Percentiles rank a stretch among this genome's conserved stretches.
These are phyloP conservation scores for Cyclura pinguis DNA, from an alignment of 2,797 vertebrate species.

Conservation along the genomic window DNA sequence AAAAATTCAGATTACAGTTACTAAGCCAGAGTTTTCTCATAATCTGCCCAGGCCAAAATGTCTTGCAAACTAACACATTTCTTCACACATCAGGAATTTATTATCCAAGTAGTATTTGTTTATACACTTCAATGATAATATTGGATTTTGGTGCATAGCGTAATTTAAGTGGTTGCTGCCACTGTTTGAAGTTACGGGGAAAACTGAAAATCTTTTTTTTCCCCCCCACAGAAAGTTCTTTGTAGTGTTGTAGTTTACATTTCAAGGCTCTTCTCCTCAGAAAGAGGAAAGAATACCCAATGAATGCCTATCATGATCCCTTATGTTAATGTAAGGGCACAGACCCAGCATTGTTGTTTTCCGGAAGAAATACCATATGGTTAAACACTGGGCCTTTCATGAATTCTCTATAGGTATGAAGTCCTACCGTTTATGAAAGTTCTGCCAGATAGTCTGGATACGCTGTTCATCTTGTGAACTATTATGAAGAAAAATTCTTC, in stretches of 20 bases:
- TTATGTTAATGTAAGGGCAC: constrained; percentile 10
- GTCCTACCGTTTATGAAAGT: background rate
- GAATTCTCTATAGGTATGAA: constrained; percentile 8
- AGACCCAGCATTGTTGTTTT: constrained; percentile 1
- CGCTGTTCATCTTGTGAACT: background rate
- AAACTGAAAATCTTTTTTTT: background rate
- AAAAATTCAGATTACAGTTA: background rate
- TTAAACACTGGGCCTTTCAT: constrained; percentile 33
- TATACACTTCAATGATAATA: constrained; percentile 39
- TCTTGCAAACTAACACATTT: background rate
- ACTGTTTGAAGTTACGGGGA: constrained; percentile 3
- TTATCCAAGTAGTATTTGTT: constrained; percentile 34
- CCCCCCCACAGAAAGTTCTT: background rate
- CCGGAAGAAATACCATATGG: constrained; percentile 13
- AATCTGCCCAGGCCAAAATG: background rate
- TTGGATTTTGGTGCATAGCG: background rate
- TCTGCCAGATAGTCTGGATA: background rate
- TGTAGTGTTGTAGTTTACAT: background rate
- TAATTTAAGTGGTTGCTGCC: background rate
- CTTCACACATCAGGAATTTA: background rate
- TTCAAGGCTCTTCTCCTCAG: background rate
- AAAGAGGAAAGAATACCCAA: background rate
- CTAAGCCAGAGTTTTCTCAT: background rate
- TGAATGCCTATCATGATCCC: background rate
- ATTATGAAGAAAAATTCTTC: background rate